Conservation (phyloP, 2,797 vertebrate genomes). For the Chelmon rostratus region DNA sequence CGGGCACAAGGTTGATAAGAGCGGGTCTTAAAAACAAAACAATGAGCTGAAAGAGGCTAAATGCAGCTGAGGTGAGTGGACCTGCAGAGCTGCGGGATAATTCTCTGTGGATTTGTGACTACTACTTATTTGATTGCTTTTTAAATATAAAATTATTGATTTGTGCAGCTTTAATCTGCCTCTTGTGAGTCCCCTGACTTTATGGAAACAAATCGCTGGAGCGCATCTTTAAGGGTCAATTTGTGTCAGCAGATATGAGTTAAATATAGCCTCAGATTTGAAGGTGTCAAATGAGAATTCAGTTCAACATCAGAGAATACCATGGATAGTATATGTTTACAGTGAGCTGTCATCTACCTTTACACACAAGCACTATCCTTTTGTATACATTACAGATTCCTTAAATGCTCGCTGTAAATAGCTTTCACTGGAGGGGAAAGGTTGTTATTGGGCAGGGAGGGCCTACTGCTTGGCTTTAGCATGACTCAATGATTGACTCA, state of each 20-base stretch:
- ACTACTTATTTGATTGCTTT: not conserved
- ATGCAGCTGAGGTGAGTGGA: not conserved
- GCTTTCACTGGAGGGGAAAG: conserved; percentile 25
- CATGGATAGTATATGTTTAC: conserved; percentile 68
- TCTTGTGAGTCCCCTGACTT: not conserved
- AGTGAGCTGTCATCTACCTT: conserved; percentile 39
- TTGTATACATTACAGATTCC: conserved; percentile 76
- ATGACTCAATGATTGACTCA: conserved; percentile 35
- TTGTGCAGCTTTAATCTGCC: not conserved
- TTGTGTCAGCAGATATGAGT: not conserved
- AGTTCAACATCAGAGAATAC: conserved; percentile 18
- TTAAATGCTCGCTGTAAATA: conserved; percentile 59
- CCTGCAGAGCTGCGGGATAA: not conserved
- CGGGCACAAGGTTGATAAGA: not conserved
- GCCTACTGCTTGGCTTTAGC: conserved; percentile 11
- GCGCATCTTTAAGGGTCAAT: not conserved
- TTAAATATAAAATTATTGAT: not conserved
- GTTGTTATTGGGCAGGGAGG: conserved; percentile 16
- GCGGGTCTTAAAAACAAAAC: not conserved
- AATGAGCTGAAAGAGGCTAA: not conserved
- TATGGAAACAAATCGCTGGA: not conserved
- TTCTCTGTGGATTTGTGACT: not conserved
- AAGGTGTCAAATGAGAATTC: not conserved
- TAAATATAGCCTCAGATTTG: conserved; percentile 6
- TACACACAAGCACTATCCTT: conserved; percentile 33